Percentiles rank a stretch among this genome's conserved stretches.
Evolutionary conservation across 2,888 invertebrate genomes (phyloP).

Genomic region (Chrysolina haemoptera): DNA sequence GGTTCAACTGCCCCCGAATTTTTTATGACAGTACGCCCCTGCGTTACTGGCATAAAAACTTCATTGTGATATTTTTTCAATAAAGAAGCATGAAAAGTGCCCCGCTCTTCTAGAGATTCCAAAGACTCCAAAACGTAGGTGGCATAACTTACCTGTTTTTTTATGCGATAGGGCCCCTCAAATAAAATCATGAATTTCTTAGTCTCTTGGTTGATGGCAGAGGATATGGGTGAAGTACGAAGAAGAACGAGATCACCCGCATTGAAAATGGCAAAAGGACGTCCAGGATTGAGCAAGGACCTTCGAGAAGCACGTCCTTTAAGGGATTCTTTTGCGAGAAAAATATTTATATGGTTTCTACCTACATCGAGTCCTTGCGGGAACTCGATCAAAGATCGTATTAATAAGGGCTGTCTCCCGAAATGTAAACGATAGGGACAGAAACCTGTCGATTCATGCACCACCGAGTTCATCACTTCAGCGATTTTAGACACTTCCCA

Average conservation of each 20-base stretch:
- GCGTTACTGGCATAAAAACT: not conserved
- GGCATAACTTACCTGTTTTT: not conserved
- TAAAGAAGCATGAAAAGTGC: no score
- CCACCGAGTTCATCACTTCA: not conserved
- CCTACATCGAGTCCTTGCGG: not conserved
- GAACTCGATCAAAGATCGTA: not conserved
- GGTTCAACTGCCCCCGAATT: not conserved
- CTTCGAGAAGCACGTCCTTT: not conserved
- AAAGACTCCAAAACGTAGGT: no score
- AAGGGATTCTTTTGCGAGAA: not conserved
- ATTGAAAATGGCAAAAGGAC: no score
- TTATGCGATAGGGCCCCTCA: not conserved
- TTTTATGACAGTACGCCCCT: not conserved
- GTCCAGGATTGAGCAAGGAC: no score
- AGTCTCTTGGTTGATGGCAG: no score
- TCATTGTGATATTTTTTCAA: not conserved
- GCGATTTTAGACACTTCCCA: not conserved
- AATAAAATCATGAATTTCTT: no score
- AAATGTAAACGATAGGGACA: not conserved
- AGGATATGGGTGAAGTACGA: no score
- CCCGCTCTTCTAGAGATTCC: no score
- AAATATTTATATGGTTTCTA: not conserved
- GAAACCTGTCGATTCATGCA: not conserved
- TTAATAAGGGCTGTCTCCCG: not conserved
- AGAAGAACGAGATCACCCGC: no score